phyloP scores from a whole-genome alignment of 2,797 vertebrate genomes.

The Acipenser oxyrinchus region DNA sequence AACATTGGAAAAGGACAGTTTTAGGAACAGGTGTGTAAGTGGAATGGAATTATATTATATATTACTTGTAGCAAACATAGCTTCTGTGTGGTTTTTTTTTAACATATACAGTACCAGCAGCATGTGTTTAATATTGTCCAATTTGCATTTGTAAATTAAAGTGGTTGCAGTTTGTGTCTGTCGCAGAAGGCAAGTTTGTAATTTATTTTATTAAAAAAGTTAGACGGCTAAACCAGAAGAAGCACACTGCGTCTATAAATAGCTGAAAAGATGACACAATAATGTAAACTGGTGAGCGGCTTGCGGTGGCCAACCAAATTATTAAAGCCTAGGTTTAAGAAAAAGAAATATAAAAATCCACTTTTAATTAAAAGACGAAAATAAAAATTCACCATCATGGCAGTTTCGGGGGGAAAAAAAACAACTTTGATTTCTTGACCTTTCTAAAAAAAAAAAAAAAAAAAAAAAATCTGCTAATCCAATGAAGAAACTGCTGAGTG shows the following conservation, averaged over 20 bases:
- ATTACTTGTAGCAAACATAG: conserved; percentile 17
- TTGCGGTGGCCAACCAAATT: conserved; percentile 35
- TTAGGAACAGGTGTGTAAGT: neutral
- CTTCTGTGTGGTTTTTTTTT: too few relatives aligned
- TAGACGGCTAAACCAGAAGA: conserved; percentile 15
- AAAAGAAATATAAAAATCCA: conserved; percentile 12
- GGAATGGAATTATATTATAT: conserved; percentile 12
- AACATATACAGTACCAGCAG: too few relatives aligned
- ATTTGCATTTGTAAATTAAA: conserved; percentile 17
- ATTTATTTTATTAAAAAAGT: conserved; percentile 49
- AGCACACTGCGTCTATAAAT: conserved; percentile 37
- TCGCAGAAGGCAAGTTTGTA: conserved; percentile 31
- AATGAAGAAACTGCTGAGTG: too few relatives aligned
- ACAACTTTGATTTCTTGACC: too few relatives aligned
- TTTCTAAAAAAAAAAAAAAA: conserved; percentile 15
- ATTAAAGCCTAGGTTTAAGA: conserved; percentile 31
- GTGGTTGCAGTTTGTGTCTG: conserved; percentile 28
- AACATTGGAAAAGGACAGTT: neutral
- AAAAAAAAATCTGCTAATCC: conserved; percentile 14
- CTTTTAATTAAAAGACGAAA: too few relatives aligned
- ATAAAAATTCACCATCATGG: too few relatives aligned
- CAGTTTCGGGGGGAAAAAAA: too few relatives aligned
- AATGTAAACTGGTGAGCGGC: conserved; percentile 31
- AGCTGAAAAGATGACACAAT: conserved; percentile 33
- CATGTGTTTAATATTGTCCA: conserved; percentile 32